Base-by-base conservation (phyloP, 2,888 invertebrate species). In the Nomada hirtipes region DNA sequence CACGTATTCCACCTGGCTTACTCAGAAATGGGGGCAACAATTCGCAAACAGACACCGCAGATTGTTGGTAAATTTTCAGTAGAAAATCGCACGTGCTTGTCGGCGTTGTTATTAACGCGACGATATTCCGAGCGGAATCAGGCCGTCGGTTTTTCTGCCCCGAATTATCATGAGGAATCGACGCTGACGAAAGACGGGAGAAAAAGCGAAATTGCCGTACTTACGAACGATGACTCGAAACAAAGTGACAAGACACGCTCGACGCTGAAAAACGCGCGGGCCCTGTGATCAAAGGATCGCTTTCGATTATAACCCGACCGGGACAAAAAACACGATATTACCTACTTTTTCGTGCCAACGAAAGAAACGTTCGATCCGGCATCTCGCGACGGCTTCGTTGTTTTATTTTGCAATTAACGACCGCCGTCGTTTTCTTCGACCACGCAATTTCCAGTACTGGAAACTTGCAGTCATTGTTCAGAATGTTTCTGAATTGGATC, bases 171-270 rank as follows among this genome's bases (percentile, higher is more conserved):
- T 75, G 79, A 44, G 59, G 78, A 70, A 79, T 70, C 52, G 80
- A 55, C 65, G 53, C 50, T 42, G 63, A 69, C 71, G 61, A 53
- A 26, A 55, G 53, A 2, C 55, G 57, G 4, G 50, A 59, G 65
- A 87, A 87, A 88, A 88, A 88, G 86, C 65, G 69, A 88, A 89
- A 89, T 88, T 89, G 82, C 84, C 76, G 79, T 82, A 80, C 85
- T 85, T 86, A 88, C 88, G 71, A 82, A 79, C 79, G 88, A 86
- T 82, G 86, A 80, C 74, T 78, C 79, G 88, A 83, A 83, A 84
- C 78, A 84, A 84, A 87, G 83, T 71, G 81, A 83, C 86, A 82
- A 74, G 78, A 77, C 59, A 77, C 57, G 74, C 67, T 63, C 60
- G 72, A 50, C 42, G 50, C 26, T 53, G 74, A 88, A 87, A 87